These are phyloP conservation scores for Lycopodina hypogea DNA, from an alignment of 37 sponge, comb jelly and placozoan genomes.

Conservation along the genomic window DNA sequence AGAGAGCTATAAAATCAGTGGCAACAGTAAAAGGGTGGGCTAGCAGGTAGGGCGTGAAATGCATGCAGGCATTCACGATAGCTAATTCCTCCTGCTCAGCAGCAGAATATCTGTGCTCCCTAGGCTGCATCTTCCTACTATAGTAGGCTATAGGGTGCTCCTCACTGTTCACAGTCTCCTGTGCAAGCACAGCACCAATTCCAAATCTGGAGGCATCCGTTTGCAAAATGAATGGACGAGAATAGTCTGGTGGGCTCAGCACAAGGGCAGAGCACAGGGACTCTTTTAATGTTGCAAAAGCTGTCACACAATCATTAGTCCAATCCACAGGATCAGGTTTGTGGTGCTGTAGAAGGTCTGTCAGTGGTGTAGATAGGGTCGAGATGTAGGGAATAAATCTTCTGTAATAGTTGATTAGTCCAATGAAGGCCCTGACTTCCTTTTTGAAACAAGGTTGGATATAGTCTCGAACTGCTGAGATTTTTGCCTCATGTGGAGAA, in stretches of 20 bases:
- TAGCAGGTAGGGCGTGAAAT: background rate
- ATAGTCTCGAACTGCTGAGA: slow-evolving; percentile 12
- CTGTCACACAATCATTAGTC: background rate
- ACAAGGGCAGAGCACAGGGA: background rate
- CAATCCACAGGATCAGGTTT: background rate
- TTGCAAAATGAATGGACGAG: background rate
- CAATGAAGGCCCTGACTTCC: slow-evolving; percentile 28
- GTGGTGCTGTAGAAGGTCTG: background rate
- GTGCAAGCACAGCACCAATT: background rate
- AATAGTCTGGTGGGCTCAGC: background rate
- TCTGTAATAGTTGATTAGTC: slow-evolving; percentile 39
- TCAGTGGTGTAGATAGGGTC: slow-evolving; percentile 5
- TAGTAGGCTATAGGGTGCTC: background rate
- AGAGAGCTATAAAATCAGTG: background rate
- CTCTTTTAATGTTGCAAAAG: background rate
- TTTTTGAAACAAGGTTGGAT: slow-evolving; percentile 11
- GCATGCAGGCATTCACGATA: background rate
- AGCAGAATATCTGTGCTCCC: background rate
- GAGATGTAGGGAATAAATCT: slow-evolving; percentile 21
- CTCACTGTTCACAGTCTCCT: background rate
- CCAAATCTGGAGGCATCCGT: background rate
- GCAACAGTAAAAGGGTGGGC: background rate
- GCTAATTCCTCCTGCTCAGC: background rate
- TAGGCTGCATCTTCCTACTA: background rate
- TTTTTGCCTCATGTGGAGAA: background rate